Base-by-base conservation (phyloP, 2,888 invertebrate species). In the Gasteruption jaculator region DNA sequence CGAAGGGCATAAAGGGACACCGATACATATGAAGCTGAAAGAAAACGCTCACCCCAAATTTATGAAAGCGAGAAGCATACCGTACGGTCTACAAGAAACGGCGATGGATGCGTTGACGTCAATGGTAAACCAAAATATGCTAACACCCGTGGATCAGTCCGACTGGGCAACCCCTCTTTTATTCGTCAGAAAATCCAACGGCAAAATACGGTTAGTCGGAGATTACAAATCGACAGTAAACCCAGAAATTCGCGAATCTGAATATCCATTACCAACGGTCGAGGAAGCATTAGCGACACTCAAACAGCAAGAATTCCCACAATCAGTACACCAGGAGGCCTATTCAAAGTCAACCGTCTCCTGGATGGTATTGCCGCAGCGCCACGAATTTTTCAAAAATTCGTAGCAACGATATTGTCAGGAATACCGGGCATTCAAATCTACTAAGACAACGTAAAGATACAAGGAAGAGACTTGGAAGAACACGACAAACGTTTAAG, bases 1-100 rank as follows among this genome's bases (percentile, higher is more conserved):
- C n/a, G 19, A 34, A 6, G 44, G 40, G 5, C 44, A 44, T 35
- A 11, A 15, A 7, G 35, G 44, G 4, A 44, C 34, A 4, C 31
- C 34, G 12, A 39, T 39, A 10, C 19, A 36, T 26, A 44, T 44
- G n/a, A n/a, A n/a, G 19, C 14, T 32, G 8, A 32, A 32, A 19
- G 32, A 15, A 11, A 10, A 18, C 4, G 18, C 32, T 8, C 8
- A 19, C 4, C 32, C 32, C n/a, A 32, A 11, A 16, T 32, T 11
- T 12, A 5, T 31, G 31, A 7, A 31, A 12, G 18, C 12, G 4
- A 5, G 31, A 8, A 15, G 5, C 7, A 12, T 31, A 7, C 31
- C 31, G 10, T n/a, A 15, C n/a, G n/a, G n/a, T n/a, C n/a, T n/a
- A n/a, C 18, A 18, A 5, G 31, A 31, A n/a, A 5, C 5, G 5